Evolutionary conservation across 1,140 invertebrate species (phyloP), one percentile per base, ranked within the genome.

Genomic region (Cecropterus lyciades): DNA sequence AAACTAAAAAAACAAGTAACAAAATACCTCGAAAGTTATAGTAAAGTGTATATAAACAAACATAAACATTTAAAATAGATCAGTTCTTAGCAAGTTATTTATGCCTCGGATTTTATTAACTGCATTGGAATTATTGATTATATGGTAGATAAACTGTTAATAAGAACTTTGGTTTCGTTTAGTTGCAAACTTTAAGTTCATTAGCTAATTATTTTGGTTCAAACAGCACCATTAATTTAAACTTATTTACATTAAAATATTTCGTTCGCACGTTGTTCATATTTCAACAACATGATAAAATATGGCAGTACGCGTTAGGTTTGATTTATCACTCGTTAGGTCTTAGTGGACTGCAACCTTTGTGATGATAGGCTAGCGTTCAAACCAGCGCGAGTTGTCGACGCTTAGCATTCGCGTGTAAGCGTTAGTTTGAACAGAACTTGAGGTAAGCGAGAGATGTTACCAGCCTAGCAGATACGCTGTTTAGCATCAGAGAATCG

Each of bases 241-340:
- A 67, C 48, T 69, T 72, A 72, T 72, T 69, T 69, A 80, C 67
- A 73, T 49, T 56, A 49, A 51, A 69, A 65, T 20, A 62, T 64
- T 75, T 66, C 65, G 66, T 73, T 75, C 78, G 75, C 72, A 80
- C 74, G 70, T 75, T 79, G 69, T 85, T 79, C 77, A 80, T 82
- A 86, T 84, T 84, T 82, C 71, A 82, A 79, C 60, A 80, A 82
- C 75, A 74, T 65, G 75, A 76, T 77, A 81, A 83, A 87, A 85
- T 91, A 91, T 91, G 88, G 88, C 88, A 89, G 75, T 87, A 85
- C 76, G 77, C 63, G 57, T 80, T 74, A 57, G 17, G 48, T 69
- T 70, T 49, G 48, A 69, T 68, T 69, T 52, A 52, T 52, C 60
- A 52, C 60, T 63, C 17, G 33, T 52, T 48, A 11, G 46, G 24